phyloP scores from a whole-genome alignment of 2,113 vertebrate species.

The Grallaria varia region DNA sequence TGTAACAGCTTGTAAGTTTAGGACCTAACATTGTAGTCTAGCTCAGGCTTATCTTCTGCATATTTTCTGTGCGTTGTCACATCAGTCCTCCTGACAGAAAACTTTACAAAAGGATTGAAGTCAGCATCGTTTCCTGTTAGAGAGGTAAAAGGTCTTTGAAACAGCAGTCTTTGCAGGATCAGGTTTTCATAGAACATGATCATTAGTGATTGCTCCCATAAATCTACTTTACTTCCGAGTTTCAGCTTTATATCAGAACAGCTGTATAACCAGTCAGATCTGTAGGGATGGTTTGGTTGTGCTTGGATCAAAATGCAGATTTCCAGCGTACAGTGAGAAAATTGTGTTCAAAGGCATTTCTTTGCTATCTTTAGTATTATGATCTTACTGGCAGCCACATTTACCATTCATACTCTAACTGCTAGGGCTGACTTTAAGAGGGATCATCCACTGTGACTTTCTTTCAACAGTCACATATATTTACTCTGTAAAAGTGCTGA shows the following conservation, averaged over 20 bases:
- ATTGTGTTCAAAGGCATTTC: accelerated
- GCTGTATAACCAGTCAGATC: neutral
- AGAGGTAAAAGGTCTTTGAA: neutral
- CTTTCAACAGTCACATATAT: neutral
- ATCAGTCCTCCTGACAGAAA: neutral
- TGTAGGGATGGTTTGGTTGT: neutral
- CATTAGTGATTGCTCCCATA: accelerated
- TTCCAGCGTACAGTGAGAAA: neutral
- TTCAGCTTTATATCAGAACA: neutral
- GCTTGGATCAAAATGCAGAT: neutral
- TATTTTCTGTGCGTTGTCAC: neutral
- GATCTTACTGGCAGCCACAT: neutral
- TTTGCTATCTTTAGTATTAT: neutral
- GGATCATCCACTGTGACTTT: neutral
- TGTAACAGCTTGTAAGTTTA: neutral
- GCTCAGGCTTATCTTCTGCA: neutral
- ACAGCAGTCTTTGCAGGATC: neutral
- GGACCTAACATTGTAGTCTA: neutral
- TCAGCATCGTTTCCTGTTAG: neutral
- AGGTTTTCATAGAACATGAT: neutral
- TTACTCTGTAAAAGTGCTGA: neutral
- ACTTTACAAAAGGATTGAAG: neutral
- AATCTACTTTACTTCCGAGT: neutral
- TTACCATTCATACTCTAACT: neutral
- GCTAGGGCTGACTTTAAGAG: neutral